These are phyloP conservation scores for Coreoperca whiteheadi DNA, from an alignment of 2,113 vertebrate species.

Conservation along the genomic window DNA sequence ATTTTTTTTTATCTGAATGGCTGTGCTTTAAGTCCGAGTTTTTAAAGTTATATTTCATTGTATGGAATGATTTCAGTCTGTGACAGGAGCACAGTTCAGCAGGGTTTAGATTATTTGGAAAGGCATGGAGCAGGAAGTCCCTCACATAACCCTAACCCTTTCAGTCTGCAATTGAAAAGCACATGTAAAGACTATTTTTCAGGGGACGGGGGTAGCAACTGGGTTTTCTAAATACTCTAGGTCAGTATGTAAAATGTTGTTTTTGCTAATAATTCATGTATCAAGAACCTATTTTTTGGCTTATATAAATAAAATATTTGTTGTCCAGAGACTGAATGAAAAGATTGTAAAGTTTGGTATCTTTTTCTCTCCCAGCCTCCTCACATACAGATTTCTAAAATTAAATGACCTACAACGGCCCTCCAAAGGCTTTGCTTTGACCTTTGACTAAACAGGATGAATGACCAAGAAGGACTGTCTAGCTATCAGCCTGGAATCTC, in stretches of 20 bases:
- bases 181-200: background rate
- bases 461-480: slow-evolving; percentile 52
- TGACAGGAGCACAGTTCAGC: background rate
- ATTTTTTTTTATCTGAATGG: too few species aligned
- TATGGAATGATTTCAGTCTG: background rate
- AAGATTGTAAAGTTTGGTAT: too few species aligned
- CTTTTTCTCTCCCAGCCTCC: background rate
- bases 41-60: background rate
- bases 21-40: background rate
- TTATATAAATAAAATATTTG: background rate
- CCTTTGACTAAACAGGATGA: slow-evolving; percentile 67
- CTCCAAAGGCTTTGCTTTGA: slow-evolving; percentile 50
- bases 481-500: slow-evolving; percentile 69
- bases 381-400: slow-evolving; percentile 29
- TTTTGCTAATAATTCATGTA: background rate
- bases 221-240: background rate
- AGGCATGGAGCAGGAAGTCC: background rate
- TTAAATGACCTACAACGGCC: slow-evolving; percentile 34
- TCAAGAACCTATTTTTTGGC: background rate
- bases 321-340: background rate
- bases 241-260: background rate
- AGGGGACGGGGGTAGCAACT: background rate
- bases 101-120: background rate
- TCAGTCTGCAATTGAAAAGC: background rate
- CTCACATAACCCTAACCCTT: background rate